Evolutionary conservation across 2,888 invertebrate genomes (phyloP), one percentile per base, ranked within the genome.

Genomic region (Catocala nupta): DNA sequence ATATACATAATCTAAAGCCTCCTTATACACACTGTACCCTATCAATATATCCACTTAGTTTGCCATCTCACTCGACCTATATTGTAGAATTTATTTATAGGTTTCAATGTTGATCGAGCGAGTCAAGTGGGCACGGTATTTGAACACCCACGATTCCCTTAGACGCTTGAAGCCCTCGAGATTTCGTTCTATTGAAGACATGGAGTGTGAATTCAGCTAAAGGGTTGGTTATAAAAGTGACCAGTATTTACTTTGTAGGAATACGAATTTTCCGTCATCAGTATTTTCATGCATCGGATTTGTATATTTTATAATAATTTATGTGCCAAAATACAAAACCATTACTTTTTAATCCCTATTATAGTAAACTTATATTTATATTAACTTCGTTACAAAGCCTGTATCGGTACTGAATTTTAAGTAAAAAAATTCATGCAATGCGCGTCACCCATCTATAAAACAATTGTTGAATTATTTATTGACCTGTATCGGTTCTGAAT

Each of bases 31-130:
- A 11, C 12, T 34, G 43, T 13, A 58, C 57, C 50, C 50, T 58
- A 33, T 51, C 54, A 16, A 55, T 55, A 61, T 59, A 63, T 52
- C 70, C 65, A 59, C 65, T 59, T 48, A 33, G 59, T 57, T 64
- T 57, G 47, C 62, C 54, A 63, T 63, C 12, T 12, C 56, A 66
- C 66, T 51, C 57, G 56, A 73, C 68, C 74, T 55, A 66, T 53
- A 63, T 60, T 59, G 50, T 58, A 43, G 63, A 71, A 68, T 77
- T 64, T 77, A 74, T 71, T 67, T 74, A 68, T 77, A 61, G 68
- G 70, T 63, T 67, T 63, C 65, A 70, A 65, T 77, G 76, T 77
- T 69, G 70, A 72, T 70, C 33, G 63, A 67, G 58, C 52, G 47
- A 65, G 63, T 75, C 68, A 61, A 75, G 66, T 36, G 44, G 36